Evolutionary conservation across 2,888 invertebrate genomes (phyloP), one percentile per base, ranked within the genome.

Genomic region (Phyllotreta striolata): DNA sequence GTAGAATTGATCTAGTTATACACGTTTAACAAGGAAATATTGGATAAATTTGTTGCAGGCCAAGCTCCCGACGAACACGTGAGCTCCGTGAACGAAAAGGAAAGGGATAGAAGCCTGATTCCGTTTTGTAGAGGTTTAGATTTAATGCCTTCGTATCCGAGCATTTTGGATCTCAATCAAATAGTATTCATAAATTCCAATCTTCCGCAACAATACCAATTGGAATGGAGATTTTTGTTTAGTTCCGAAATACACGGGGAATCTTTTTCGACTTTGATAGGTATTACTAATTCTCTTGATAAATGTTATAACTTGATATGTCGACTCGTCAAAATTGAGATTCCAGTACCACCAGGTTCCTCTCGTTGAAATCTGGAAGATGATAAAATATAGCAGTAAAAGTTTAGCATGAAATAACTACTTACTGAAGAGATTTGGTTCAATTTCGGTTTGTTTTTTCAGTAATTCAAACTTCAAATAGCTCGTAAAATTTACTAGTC

Each of bases 181-280:
- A 88, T 93, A 57, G 85, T 92, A 63, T 93, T 91, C 84, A 84
- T 96, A 39, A 95, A 93, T 83, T 87, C 88, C 43, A 88, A 91
- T 76, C 82, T 96, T 58, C 94, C 95, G 0, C 85, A 85, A 65
- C 88, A 90, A 67, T 85, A 89, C 68, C 90, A 91, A 75, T 82
- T 87, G 70, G 89, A 91, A 78, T 96, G 96, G 96, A 84, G 94
- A 73, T 91, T 95, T 76, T 83, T 96, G 2, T 96, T 93, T 83
- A 93, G 93, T 6, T 92, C 92, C 10, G 89, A 90, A 77, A 89
- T 91, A 59, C 93, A 95, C 77, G 96, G 96, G 0, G 95, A 95
- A 82, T 95, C 95, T 59, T 96, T 93, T 82, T 91, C 93, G 2
- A 93, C 92, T 9, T 86, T 93, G 84, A 84, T 90, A 34, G 90